Evolutionary conservation across 2,888 invertebrate species (phyloP).

Genomic region (Gibbula magus): DNA sequence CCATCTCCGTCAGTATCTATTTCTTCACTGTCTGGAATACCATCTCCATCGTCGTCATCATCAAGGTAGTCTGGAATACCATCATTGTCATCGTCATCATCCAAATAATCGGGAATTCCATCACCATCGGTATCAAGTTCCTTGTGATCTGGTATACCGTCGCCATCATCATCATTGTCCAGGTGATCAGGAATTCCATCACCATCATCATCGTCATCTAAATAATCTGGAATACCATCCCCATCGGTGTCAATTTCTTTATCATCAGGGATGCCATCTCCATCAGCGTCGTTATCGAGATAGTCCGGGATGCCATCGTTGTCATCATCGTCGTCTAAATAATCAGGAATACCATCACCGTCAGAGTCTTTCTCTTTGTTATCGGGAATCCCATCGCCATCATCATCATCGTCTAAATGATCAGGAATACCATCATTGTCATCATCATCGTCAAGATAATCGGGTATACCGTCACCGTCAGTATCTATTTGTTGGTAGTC

Average conservation of each 20-base stretch:
- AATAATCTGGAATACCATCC: constrained; percentile 63
- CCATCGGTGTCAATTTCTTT: constrained; percentile 49
- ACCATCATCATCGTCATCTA: constrained; percentile 59
- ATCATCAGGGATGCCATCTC: constrained; percentile 52
- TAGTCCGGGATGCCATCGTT: constrained; percentile 58
- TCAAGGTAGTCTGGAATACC: constrained; percentile 53
- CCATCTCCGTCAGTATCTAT: constrained; percentile 55
- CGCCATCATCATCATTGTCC: constrained; percentile 57
- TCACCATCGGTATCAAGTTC: constrained; percentile 55
- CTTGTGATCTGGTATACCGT: constrained; percentile 62
- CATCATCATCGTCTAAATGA: constrained; percentile 57
- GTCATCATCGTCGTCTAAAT: constrained; percentile 48
- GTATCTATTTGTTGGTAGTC: constrained; percentile 41
- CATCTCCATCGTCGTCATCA: constrained; percentile 45
- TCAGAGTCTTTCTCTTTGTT: constrained; percentile 45
- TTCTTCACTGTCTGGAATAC: constrained; percentile 44
- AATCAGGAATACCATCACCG: constrained; percentile 62
- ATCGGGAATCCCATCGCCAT: constrained; percentile 66
- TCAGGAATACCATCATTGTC: constrained; percentile 62
- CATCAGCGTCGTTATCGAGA: constrained; percentile 48
- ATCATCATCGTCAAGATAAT: constrained; percentile 57
- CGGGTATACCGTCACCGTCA: constrained; percentile 65
- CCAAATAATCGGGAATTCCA: constrained; percentile 52
- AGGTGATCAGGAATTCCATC: constrained; percentile 52
- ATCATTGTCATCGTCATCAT: constrained; percentile 57